A percentile compares a stretch with the other conserved stretches of the same genome.
Conservation (phyloP, 2,888 invertebrate species). For the Omphaloscelis lunosa region DNA sequence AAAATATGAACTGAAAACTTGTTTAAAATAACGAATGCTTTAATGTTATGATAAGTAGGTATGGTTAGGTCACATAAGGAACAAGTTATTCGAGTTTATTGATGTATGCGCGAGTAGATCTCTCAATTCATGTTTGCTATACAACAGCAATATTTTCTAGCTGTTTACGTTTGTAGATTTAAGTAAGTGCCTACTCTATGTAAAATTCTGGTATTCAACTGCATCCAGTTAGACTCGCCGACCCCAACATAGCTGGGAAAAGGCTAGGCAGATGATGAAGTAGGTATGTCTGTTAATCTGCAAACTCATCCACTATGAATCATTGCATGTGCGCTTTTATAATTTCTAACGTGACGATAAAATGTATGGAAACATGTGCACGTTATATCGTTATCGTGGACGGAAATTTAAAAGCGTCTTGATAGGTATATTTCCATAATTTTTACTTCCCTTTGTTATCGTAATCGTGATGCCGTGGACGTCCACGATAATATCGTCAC, state of each 20-base stretch:
- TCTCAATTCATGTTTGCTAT: neutral
- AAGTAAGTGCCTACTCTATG: neutral
- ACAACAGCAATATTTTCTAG: neutral
- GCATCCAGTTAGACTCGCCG: neutral
- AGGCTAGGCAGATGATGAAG: neutral
- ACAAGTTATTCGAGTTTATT: conserved; percentile 14
- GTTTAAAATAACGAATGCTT: conserved; percentile 3
- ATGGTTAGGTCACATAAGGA: neutral
- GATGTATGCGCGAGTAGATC: neutral
- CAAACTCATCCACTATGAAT: too few species aligned
- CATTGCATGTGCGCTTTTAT: neutral
- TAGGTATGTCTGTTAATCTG: neutral
- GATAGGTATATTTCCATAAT: neutral
- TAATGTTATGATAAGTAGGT: conserved; percentile 1
- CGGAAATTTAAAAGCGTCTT: neutral
- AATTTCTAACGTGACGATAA: neutral
- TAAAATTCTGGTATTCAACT: neutral
- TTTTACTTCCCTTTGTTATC: neutral
- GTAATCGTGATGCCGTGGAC: neutral
- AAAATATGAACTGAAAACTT: neutral
- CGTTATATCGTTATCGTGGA: neutral
- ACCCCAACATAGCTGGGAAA: neutral
- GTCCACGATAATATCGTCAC: neutral
- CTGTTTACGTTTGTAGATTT: neutral
- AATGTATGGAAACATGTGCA: neutral